A percentile compares a stretch with the other conserved stretches of the same genome.
phyloP scores from a whole-genome alignment of 2,888 invertebrate genomes.

The Belgica antarctica region DNA sequence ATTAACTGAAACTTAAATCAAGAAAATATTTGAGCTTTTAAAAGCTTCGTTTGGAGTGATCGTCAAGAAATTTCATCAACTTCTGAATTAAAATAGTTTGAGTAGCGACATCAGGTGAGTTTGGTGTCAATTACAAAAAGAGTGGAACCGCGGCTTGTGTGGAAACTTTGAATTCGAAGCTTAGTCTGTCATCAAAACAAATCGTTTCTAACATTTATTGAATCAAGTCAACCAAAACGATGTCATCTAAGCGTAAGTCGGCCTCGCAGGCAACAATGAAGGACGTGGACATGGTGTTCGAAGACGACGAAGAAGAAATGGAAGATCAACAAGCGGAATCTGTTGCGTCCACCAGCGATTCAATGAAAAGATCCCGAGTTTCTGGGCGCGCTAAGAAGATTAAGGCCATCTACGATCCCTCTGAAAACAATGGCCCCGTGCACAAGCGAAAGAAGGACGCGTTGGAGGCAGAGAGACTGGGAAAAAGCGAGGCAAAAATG shows the following conservation, averaged over 20 bases:
- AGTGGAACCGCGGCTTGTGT: too few species aligned
- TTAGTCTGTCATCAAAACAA: too few species aligned
- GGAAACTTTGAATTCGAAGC: too few species aligned
- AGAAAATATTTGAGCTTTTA: too few species aligned
- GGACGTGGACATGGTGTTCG: neutral
- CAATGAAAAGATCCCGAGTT: neutral
- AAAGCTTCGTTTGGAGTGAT: too few species aligned
- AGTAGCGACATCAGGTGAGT: too few species aligned
- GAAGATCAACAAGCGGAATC: neutral
- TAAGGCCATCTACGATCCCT: slow-evolving; percentile 82
- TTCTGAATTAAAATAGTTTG: too few species aligned
- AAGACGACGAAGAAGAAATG: neutral
- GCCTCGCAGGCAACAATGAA: neutral
- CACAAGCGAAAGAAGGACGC: slow-evolving; percentile 38
- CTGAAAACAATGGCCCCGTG: slow-evolving; percentile 72
- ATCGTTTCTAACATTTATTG: neutral
- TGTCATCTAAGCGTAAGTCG: neutral
- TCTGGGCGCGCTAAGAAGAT: slow-evolving; percentile 60
- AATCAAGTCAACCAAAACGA: too few species aligned
- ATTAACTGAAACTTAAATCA: too few species aligned
- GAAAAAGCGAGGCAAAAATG: slow-evolving; percentile 12
- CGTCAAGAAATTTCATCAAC: too few species aligned
- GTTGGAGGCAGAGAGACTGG: neutral
- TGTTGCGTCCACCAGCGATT: neutral
- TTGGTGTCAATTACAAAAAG: too few species aligned